These are phyloP conservation scores for Sprattus sprattus DNA, from an alignment of 2,113 vertebrate genomes.

Conservation along the genomic window DNA sequence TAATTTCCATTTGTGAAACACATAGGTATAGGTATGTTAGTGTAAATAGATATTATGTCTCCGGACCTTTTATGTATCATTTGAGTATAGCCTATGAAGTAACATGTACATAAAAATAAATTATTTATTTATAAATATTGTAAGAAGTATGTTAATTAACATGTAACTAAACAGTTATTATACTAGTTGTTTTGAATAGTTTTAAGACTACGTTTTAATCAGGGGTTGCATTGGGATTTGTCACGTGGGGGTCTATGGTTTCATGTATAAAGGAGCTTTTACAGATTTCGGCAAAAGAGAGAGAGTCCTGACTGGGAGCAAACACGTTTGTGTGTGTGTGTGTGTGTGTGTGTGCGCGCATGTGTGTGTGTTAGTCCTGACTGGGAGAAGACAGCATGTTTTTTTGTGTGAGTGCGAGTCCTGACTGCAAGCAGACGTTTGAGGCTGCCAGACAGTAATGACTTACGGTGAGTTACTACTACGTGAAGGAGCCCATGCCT, in stretches of 20 bases:
- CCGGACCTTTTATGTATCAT: not conserved
- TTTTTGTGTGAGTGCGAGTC: not conserved
- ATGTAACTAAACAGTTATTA: too few relatives aligned
- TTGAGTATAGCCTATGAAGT: not conserved
- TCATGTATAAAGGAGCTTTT: too few relatives aligned
- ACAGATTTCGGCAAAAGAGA: too few relatives aligned
- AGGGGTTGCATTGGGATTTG: too few relatives aligned
- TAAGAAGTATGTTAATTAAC: too few relatives aligned
- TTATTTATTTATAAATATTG: too few relatives aligned
- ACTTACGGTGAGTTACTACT: not conserved
- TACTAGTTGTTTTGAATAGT: too few relatives aligned
- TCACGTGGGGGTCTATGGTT: too few relatives aligned
- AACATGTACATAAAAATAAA: not conserved
- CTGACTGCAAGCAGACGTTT: not conserved
- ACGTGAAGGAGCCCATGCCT: not conserved
- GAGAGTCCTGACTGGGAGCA: not conserved
- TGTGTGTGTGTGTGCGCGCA: not conserved
- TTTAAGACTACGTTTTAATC: too few relatives aligned
- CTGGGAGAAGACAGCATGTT: not conserved
- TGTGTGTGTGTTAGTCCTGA: not conserved
- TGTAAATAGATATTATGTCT: not conserved
- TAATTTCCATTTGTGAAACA: not conserved
- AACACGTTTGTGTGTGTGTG: not conserved
- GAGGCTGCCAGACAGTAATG: not conserved
- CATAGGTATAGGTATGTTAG: not conserved